Percentiles rank a stretch among this genome's conserved stretches.
These are phyloP conservation scores for Siderastrea radians DNA, from an alignment of 92 coral and sea anemone species.

Conservation along the genomic window DNA sequence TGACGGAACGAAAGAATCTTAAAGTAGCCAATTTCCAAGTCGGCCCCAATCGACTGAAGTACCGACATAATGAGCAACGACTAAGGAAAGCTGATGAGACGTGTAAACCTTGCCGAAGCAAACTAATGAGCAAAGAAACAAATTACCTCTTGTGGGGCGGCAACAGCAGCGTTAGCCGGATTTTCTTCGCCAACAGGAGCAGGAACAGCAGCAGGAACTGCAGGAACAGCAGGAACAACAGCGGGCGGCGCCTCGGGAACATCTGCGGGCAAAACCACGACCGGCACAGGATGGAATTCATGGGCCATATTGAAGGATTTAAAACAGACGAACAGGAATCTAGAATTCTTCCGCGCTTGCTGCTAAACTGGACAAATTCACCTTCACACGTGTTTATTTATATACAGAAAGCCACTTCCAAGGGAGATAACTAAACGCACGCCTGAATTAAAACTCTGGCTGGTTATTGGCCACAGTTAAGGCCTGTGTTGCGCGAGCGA, in stretches of 20 bases:
- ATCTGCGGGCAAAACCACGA: slow-evolving; percentile 12
- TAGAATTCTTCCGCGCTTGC: slow-evolving; percentile 11
- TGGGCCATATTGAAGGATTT: background rate
- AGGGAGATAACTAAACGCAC: too few relatives aligned
- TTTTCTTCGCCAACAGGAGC: slow-evolving; percentile 8
- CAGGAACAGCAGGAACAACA: background rate
- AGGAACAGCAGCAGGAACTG: slow-evolving; percentile 1
- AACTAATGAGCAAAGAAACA: too few relatives aligned
- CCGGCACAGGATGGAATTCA: background rate
- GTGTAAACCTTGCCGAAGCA: background rate
- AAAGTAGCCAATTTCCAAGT: too few relatives aligned
- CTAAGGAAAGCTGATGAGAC: slow-evolving; percentile 4
- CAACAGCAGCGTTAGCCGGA: background rate
- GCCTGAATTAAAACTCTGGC: too few relatives aligned
- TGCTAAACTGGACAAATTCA: slow-evolving; percentile 20
- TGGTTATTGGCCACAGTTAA: too few relatives aligned
- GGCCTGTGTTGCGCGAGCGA: too few relatives aligned
- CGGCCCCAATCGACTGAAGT: too few relatives aligned
- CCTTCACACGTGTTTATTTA: too few relatives aligned
- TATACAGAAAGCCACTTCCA: too few relatives aligned
- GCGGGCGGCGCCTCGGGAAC: slow-evolving; percentile 22
- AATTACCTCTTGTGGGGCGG: too few relatives aligned
- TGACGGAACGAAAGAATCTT: too few relatives aligned
- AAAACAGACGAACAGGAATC: too few relatives aligned
- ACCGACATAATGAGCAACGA: background rate